phyloP scores from a whole-genome alignment of 2,113 vertebrate species.

The Hystrix cristata region DNA sequence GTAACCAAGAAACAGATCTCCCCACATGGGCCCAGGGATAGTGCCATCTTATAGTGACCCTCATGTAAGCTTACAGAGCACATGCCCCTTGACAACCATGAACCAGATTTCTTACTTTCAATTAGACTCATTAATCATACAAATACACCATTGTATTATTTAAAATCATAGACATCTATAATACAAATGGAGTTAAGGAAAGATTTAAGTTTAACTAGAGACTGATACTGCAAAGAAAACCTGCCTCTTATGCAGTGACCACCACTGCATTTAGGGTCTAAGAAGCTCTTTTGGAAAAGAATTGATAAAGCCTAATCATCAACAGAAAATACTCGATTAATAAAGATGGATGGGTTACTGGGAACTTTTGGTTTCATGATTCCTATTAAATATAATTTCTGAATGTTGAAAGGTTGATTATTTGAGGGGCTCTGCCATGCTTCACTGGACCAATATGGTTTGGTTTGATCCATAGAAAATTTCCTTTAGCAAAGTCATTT shows the following conservation, averaged over 20 bases:
- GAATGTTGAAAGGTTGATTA: constrained; percentile 57
- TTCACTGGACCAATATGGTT: not conserved
- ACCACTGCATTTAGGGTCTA: too few relatives aligned
- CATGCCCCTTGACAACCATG: not conserved
- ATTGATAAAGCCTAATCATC: not conserved
- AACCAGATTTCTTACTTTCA: not conserved
- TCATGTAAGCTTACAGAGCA: not conserved
- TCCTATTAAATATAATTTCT: constrained; percentile 42
- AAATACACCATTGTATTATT: not conserved
- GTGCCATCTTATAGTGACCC: not conserved
- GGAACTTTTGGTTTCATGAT: not conserved
- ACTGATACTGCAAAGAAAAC: not conserved
- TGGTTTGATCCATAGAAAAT: constrained; percentile 17
- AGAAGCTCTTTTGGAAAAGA: not conserved
- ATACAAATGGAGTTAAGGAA: not conserved
- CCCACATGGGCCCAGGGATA: not conserved
- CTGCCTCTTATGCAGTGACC: not conserved
- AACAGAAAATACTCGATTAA: not conserved
- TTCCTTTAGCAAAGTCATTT: not conserved
- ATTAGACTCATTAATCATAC: not conserved
- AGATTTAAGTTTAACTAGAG: not conserved
- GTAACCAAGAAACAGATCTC: not conserved
- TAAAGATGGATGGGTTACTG: not conserved
- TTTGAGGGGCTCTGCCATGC: not conserved
- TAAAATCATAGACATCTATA: not conserved